Evolutionary conservation across 2,888 invertebrate genomes (phyloP).

Genomic region (Eupithecia abbreviata): DNA sequence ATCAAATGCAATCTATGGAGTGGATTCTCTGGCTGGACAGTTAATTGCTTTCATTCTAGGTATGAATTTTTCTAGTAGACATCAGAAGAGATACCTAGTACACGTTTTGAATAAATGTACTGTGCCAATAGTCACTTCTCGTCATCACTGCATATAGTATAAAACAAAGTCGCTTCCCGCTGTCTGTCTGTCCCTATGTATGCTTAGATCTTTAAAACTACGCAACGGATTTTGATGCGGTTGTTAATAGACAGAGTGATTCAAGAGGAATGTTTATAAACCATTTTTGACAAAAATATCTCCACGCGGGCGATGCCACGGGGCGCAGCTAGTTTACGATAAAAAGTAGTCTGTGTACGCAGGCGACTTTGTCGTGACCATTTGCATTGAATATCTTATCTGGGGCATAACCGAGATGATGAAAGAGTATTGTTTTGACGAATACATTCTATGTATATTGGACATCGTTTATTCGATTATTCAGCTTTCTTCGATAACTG

Average conservation of each 20-base stretch:
- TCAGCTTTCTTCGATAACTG: not conserved
- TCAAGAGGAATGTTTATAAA: too few species aligned
- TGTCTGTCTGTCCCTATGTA: too few species aligned
- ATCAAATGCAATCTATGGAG: slow-evolving; percentile 12
- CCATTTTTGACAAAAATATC: too few species aligned
- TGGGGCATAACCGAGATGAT: not conserved
- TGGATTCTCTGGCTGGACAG: not conserved
- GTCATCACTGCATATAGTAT: too few species aligned
- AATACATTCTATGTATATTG: not conserved
- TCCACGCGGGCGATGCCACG: too few species aligned
- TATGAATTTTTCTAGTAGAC: not conserved
- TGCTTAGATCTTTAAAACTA: too few species aligned
- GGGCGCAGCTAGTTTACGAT: not conserved
- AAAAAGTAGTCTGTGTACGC: not conserved
- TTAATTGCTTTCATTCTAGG: not conserved
- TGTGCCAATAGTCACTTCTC: too few species aligned
- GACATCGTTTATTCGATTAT: not conserved
- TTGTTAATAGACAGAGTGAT: too few species aligned
- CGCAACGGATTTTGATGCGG: too few species aligned
- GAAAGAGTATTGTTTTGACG: not conserved
- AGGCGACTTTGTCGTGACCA: not conserved
- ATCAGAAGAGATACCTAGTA: too few species aligned
- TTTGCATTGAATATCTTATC: not conserved
- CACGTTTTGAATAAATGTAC: too few species aligned
- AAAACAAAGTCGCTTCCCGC: too few species aligned